Evolutionary conservation across 2,113 vertebrate genomes (phyloP).

Genomic region (Solea senegalensis): DNA sequence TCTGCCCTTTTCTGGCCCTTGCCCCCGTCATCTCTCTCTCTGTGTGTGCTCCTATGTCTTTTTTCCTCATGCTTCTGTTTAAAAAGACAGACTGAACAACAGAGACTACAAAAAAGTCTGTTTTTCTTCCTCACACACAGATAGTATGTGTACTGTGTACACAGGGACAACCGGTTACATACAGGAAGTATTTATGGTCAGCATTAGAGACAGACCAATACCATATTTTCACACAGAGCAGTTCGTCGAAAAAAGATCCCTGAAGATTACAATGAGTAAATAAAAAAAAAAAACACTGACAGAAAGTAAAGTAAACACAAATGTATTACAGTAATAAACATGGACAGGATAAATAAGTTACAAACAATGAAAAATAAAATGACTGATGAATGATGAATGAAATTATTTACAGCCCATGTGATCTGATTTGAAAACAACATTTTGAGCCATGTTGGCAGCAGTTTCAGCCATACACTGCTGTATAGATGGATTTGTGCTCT

Average conservation of each 20-base stretch:
- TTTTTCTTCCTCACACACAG: not conserved
- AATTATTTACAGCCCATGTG: too few species aligned
- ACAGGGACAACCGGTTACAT: not conserved
- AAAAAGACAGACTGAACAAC: slow-evolving; percentile 15
- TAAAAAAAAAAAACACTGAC: too few species aligned
- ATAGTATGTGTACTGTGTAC: not conserved
- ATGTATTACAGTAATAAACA: too few species aligned
- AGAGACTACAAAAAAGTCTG: not conserved
- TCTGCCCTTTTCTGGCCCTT: slow-evolving; percentile 23
- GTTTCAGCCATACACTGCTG: not conserved
- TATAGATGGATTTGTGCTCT: slow-evolving; percentile 2
- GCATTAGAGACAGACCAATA: not conserved
- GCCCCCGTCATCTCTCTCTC: not conserved
- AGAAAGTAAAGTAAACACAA: too few species aligned
- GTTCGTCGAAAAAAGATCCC: too few species aligned
- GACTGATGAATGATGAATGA: too few species aligned
- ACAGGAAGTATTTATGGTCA: not conserved
- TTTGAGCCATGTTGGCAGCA: too few species aligned
- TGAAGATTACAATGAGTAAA: too few species aligned
- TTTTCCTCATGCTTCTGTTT: slow-evolving; percentile 18
- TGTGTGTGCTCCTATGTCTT: slow-evolving; percentile 27
- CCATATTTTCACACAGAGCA: too few species aligned
- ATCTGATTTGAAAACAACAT: too few species aligned
- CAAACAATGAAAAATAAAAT: too few species aligned
- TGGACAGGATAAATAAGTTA: too few species aligned